These are phyloP conservation scores for Plagiodera versicolora DNA, from an alignment of 2,888 invertebrate genomes.

Conservation along the genomic window DNA sequence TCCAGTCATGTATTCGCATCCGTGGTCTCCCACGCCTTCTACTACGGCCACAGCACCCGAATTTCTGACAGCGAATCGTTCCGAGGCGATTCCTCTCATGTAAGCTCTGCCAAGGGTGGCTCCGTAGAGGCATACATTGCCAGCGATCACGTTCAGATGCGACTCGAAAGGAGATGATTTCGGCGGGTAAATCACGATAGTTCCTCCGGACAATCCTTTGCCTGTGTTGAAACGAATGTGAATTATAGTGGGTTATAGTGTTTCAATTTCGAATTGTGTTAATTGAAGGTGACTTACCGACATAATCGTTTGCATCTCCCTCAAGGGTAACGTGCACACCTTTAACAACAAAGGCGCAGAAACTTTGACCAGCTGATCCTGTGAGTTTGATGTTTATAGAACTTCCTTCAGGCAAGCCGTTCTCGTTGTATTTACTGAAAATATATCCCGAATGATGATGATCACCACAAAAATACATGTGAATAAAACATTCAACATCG, in stretches of 20 bases:
- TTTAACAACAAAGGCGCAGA: constrained; percentile 93
- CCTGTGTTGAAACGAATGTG: constrained; percentile 50
- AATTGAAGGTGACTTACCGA: constrained; percentile 62
- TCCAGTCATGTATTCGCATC: constrained; percentile 99
- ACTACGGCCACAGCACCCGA: constrained; percentile 95
- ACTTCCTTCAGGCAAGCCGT: constrained; percentile 78
- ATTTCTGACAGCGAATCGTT: constrained; percentile 97
- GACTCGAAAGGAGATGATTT: constrained; percentile 84
- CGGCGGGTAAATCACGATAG: constrained; percentile 89
- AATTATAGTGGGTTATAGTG: too few relatives aligned
- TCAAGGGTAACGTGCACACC: constrained; percentile 89
- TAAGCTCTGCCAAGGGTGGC: constrained; percentile 93
- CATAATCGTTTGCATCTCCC: constrained; percentile 98
- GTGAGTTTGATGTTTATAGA: constrained; percentile 77
- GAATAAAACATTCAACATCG: too few relatives aligned
- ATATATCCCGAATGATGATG: constrained; percentile 20
- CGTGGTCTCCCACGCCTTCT: constrained; percentile 99
- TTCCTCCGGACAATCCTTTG: constrained; percentile 92
- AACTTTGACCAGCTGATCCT: constrained; percentile 98
- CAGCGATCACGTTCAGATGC: constrained; percentile 94
- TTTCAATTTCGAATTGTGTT: not conserved
- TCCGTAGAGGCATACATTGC: constrained; percentile 97
- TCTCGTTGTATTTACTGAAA: constrained; percentile 80
- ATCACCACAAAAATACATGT: too few relatives aligned
- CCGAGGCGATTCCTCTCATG: constrained; percentile 90